Percentiles rank a stretch among this genome's conserved stretches.
phyloP scores from a whole-genome alignment of 1,140 invertebrate genomes.

The Bombus superbus region DNA sequence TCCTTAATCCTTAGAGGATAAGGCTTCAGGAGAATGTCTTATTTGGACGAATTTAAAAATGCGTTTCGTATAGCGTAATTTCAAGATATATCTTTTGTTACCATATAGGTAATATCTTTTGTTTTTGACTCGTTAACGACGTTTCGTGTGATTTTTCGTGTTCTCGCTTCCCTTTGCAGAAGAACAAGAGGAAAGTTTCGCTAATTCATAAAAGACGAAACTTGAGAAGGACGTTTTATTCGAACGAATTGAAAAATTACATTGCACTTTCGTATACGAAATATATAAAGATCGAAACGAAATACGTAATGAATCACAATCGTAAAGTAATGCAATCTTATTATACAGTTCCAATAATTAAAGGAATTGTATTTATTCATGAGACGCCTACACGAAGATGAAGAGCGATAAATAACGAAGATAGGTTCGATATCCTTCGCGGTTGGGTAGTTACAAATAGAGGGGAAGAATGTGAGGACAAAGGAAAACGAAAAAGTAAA shows the following conservation, averaged over 20 bases:
- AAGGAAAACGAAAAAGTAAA: not conserved
- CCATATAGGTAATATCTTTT: not conserved
- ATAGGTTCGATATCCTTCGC: constrained; percentile 9
- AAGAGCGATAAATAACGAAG: constrained; percentile 6
- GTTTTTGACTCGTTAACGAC: not conserved
- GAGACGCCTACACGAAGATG: constrained; percentile 20
- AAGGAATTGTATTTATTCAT: constrained; percentile 45
- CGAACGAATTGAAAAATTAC: not conserved
- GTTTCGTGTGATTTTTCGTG: too few species aligned
- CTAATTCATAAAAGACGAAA: not conserved
- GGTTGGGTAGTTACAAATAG: not conserved
- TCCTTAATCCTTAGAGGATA: not conserved
- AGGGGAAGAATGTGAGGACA: not conserved
- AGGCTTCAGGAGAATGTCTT: not conserved
- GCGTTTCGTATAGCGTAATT: too few species aligned
- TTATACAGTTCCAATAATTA: constrained; percentile 6
- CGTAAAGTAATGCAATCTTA: not conserved
- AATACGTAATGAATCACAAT: not conserved
- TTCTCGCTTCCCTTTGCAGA: too few species aligned
- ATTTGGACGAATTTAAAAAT: not conserved
- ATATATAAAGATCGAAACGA: not conserved
- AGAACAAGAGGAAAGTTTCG: not conserved
- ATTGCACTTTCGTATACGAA: not conserved
- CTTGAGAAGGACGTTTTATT: not conserved
- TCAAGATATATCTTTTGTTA: not conserved